phyloP scores from a whole-genome alignment of 2,888 invertebrate species.

The Eretmocerus hayati region DNA sequence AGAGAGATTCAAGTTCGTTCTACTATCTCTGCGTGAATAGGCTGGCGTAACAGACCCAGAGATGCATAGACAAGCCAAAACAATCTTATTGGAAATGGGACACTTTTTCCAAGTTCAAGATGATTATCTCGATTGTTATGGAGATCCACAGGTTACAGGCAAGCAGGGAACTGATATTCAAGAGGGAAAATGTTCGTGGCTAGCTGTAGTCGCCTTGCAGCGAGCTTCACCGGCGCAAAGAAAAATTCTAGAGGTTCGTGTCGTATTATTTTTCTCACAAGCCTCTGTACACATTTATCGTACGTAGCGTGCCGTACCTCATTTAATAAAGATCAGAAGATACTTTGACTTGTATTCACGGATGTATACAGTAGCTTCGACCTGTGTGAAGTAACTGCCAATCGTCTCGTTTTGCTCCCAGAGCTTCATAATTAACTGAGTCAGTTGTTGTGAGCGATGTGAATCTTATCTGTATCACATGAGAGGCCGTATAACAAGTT shows the following conservation, averaged over 20 bases:
- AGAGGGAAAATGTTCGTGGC: conserved; percentile 95
- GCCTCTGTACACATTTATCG: too few species aligned
- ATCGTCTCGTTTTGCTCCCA: too few species aligned
- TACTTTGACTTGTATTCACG: too few species aligned
- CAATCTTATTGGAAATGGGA: conserved; percentile 85
- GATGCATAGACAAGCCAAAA: conserved; percentile 76
- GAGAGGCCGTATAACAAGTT: too few species aligned
- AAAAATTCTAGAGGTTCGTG: conserved; percentile 57
- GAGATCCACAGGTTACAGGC: conserved; percentile 76
- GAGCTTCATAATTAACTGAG: too few species aligned
- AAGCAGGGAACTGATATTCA: conserved; percentile 88
- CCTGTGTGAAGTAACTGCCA: too few species aligned
- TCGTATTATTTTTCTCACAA: neutral
- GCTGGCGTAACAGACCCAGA: conserved; percentile 65
- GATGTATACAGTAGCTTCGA: too few species aligned
- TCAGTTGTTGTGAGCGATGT: too few species aligned
- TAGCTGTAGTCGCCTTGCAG: conserved; percentile 82
- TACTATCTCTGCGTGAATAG: conserved; percentile 43
- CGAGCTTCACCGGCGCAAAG: conserved; percentile 65
- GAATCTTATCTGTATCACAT: too few species aligned
- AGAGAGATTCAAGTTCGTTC: neutral
- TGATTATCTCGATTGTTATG: conserved; percentile 87
- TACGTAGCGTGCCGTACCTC: too few species aligned
- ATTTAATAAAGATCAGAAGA: too few species aligned
- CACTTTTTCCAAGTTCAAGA: conserved; percentile 91